Percentiles rank a stretch among this genome's conserved stretches.
Evolutionary conservation across 2,797 vertebrate genomes (phyloP).

Genomic region (Anguilla pacifica): DNA sequence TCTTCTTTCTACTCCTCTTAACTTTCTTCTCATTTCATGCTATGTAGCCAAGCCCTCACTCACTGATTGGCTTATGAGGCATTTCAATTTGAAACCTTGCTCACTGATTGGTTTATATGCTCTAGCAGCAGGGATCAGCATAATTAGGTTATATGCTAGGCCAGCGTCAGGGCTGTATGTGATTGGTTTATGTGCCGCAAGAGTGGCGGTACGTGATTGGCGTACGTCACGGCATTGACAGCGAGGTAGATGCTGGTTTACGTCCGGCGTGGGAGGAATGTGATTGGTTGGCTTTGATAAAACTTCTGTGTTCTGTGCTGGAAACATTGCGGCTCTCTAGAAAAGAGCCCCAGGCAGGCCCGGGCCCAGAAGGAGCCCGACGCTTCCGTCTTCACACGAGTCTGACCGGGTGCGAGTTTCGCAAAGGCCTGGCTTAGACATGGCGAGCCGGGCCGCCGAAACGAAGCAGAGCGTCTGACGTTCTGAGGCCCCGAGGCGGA

Average conservation of each 20-base stretch:
- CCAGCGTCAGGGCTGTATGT: neutral
- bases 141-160: neutral
- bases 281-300: neutral
- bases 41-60: neutral
- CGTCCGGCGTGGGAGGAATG: neutral
- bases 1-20: neutral
- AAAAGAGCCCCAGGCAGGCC: neutral
- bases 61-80: neutral
- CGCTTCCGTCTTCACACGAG: neutral
- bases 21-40: neutral
- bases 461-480: too few relatives aligned
- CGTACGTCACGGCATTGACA: neutral
- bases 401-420: neutral
- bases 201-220: neutral
- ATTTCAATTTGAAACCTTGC: neutral
- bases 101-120: neutral
- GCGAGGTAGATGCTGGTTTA: neutral
- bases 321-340: neutral
- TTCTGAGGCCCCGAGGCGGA: neutral
- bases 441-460: neutral
- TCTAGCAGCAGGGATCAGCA: neutral
- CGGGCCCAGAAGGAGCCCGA: neutral
- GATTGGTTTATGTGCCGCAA: neutral
- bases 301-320: neutral
- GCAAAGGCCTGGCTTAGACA: neutral